Evolutionary conservation across 2,888 invertebrate species (phyloP), one percentile per base, ranked within the genome.

Genomic region (Notodonta dromedarius): DNA sequence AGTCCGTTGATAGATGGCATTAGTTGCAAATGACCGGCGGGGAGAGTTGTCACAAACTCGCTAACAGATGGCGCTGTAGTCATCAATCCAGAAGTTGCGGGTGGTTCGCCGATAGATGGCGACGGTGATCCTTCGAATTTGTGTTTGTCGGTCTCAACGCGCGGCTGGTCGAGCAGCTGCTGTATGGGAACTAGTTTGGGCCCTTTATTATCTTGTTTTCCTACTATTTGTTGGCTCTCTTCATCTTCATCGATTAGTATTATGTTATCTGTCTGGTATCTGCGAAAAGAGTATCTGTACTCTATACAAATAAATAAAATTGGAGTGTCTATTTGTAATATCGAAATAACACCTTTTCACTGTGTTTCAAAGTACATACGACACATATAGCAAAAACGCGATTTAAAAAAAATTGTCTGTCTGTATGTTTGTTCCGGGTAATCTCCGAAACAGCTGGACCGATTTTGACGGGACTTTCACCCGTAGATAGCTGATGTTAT

Each of bases 241-340:
- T 56, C 52, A 0, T 60, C 60, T 1, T 60, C 60, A 7, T 60
- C 60, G 1, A 14, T 35, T 9, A 56, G n/a, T 7, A 60, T 56
- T 0, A 58, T 16, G 0, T 56, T 48, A 4, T 61, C 16, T 2
- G 56, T n/a, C 2, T 24, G 24, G 24, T 2, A 24, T 24, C 35
- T 35, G 35, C 7, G 35, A 35, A 35, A 35, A 35, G 5, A 35
- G 7, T 5, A n/a, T n/a, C n/a, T n/a, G n/a, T n/a, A n/a, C n/a
- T n/a, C n/a, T n/a, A n/a, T n/a, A n/a, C n/a, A n/a, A n/a, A n/a
- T n/a, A n/a, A n/a, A n/a, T n/a, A n/a, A n/a, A n/a, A n/a, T n/a
- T n/a, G n/a, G n/a, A n/a, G n/a, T n/a, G n/a, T n/a, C n/a, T n/a
- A n/a, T n/a, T n/a, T n/a, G n/a, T n/a, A n/a, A n/a, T n/a, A n/a